Evolutionary conservation across 2,888 invertebrate species (phyloP).

Genomic region (Harpagoxenus sublaevis): DNA sequence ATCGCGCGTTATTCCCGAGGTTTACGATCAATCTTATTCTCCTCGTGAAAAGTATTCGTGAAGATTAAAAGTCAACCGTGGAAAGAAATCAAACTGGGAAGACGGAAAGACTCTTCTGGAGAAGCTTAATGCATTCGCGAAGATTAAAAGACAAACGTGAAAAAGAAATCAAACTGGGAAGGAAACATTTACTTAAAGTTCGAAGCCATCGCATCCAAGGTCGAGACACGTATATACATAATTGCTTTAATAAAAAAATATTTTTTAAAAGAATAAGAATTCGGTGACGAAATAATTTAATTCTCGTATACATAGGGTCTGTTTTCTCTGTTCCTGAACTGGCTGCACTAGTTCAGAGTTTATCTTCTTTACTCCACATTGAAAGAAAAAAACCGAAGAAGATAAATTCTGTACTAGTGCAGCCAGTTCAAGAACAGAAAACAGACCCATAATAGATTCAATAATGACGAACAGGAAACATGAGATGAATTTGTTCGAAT

Average conservation of each 20-base stretch:
- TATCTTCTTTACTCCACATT: too few relatives aligned
- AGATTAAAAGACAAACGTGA: background rate
- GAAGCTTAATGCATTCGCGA: background rate
- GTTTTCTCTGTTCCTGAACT: too few relatives aligned
- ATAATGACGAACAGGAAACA: background rate
- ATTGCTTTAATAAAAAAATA: background rate
- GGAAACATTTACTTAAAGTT: background rate
- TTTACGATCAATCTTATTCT: background rate
- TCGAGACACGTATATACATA: background rate
- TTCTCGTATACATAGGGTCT: too few relatives aligned
- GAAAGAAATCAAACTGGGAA: background rate
- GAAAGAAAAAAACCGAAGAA: too few relatives aligned
- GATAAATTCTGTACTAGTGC: too few relatives aligned
- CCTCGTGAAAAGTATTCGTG: background rate
- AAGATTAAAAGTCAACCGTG: background rate
- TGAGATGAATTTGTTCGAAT: background rate
- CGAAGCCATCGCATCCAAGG: background rate
- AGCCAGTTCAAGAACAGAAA: too few relatives aligned
- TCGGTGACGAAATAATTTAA: background rate
- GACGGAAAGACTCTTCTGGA: background rate
- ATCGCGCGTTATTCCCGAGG: background rate
- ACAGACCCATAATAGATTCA: background rate
- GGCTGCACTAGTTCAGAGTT: too few relatives aligned
- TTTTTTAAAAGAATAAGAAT: background rate
- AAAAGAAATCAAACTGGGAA: conserved; percentile 1